Evolutionary conservation across 2,797 vertebrate species (phyloP), one percentile per base, ranked within the genome.

Genomic region (Ctenopoma kingsleyae): DNA sequence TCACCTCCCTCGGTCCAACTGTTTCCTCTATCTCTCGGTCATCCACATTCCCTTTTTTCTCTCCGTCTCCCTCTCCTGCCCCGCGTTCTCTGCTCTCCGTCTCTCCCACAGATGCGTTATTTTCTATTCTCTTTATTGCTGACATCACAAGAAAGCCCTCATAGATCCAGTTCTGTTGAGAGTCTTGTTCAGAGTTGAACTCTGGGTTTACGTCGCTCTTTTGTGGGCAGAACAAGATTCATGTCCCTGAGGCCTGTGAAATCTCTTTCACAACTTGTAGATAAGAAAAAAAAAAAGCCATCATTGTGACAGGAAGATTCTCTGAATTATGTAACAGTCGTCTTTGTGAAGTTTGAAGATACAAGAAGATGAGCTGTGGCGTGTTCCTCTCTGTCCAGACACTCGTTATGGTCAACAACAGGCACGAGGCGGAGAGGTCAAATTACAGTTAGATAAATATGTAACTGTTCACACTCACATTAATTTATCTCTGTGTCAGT

Each of bases 91-190:
- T 40, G 10, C 12, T 59, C 38, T 25, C 44, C 7, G 5, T 36
- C 50, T 16, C 40, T 46, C 63, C 19, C 41, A 49, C 59, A 30
- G 59, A 67, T 32, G 30, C 8, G 30, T 1, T 52, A 55, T 76
- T 69, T 75, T 32, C 20, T 60, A 69, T 74, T 82, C 74, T 62
- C 46, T 84, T 80, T 71, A 62, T 52, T 53, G 66, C 78, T 76
- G 72, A 58, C 69, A 76, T 81, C 74, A 80, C 65, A 78, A 61
- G 43, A 70, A 66, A 52, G 51, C 6, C 23, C 53, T 63, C 57
- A 59, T 27, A 6, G 47, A 67, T 81, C 40, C 50, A 30, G 46
- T 2, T 38, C 50, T 46, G 49, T 19, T 0, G 47, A 30, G 40
- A n/a, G 61, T 71, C 66, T 10, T 67, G 67, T 44, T 63, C 8